These are phyloP conservation scores for Hirtodrosophila duncani DNA, from an alignment of 2,888 invertebrate species.

Conservation along the genomic window DNA sequence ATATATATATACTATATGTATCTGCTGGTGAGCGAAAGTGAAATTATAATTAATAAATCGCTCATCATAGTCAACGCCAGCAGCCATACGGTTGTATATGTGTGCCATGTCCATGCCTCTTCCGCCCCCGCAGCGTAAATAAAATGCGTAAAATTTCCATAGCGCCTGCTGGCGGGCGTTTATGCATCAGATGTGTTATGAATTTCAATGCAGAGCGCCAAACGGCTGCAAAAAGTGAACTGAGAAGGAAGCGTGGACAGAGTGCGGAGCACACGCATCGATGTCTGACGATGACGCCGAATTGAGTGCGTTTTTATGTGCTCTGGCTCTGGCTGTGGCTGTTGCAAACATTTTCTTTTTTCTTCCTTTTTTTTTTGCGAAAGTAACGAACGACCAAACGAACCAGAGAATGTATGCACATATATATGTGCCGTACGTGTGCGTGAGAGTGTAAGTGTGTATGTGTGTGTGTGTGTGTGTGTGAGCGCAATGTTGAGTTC, in stretches of 20 bases:
- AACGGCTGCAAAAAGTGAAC: constrained; percentile 13
- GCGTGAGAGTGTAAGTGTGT: too few species aligned
- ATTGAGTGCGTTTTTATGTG: constrained; percentile 48
- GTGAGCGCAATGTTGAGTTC: constrained; percentile 28
- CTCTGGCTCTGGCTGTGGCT: constrained; percentile 19
- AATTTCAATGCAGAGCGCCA: constrained; percentile 56
- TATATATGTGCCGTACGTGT: not conserved
- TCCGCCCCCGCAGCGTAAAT: constrained; percentile 28
- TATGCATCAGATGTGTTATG: constrained; percentile 72
- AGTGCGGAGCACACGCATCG: constrained; percentile 11
- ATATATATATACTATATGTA: too few species aligned
- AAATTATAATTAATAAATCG: constrained; percentile 55
- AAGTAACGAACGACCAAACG: too few species aligned
- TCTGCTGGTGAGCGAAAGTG: constrained; percentile 11
- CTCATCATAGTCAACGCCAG: constrained; percentile 16
- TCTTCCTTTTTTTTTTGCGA: not conserved
- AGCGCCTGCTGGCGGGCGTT: constrained; percentile 56
- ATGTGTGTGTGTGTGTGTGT: constrained; percentile 1
- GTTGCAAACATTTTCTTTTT: constrained; percentile 11
- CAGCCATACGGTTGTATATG: too few species aligned
- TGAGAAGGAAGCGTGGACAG: constrained; percentile 6
- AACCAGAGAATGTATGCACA: constrained; percentile 2
- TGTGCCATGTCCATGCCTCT: not conserved
- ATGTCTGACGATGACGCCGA: constrained; percentile 24
- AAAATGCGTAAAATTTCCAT: constrained; percentile 62